phyloP scores from a whole-genome alignment of 2,888 invertebrate genomes.

The Aporophyla nigra region DNA sequence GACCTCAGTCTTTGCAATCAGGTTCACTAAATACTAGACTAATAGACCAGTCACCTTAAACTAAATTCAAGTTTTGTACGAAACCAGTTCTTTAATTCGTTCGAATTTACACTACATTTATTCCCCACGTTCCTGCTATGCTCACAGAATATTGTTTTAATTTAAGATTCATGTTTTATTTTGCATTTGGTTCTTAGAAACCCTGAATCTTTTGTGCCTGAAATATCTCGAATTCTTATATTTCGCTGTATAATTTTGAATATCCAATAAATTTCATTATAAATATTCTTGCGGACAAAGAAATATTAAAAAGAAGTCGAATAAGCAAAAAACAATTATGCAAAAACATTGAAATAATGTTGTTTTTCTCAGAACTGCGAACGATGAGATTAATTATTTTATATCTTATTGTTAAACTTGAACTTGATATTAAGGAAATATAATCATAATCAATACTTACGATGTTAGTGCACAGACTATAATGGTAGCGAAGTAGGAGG shows the following conservation, averaged over 20 bases:
- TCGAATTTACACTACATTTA: no score
- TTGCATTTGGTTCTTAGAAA: neutral
- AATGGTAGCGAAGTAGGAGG: no score
- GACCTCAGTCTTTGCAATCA: no score
- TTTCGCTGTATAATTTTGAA: neutral
- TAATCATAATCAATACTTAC: no score
- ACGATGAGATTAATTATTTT: neutral
- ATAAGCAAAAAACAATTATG: neutral
- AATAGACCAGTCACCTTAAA: no score
- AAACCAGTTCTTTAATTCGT: no score
- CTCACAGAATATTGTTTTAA: no score
- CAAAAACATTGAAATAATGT: neutral
- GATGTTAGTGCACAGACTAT: no score
- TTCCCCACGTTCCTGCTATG: no score
- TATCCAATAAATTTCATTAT: neutral
- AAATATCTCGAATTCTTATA: neutral
- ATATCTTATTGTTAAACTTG: neutral
- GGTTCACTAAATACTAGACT: no score
- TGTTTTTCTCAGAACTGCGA: neutral
- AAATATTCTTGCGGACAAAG: constrained; percentile 1
- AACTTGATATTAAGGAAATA: no score
- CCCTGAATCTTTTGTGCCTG: neutral
- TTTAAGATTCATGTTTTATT: neutral
- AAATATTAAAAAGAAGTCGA: constrained; percentile 17
- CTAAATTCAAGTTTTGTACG: no score